phyloP scores from a whole-genome alignment of 2,888 invertebrate genomes.

The Sarcophaga variegata region DNA sequence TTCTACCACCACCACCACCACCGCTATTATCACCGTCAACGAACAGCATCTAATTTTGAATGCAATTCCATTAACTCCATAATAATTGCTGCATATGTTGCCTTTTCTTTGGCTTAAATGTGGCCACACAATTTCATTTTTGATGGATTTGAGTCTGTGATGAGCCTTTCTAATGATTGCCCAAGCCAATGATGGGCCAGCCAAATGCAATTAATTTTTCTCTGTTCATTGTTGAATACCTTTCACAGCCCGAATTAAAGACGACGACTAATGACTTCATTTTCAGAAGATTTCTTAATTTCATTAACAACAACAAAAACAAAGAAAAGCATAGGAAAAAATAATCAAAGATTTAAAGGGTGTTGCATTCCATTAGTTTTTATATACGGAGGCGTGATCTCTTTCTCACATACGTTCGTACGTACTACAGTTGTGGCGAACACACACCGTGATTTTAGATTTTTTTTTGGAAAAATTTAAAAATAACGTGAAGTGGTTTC shows the following conservation, averaged over 20 bases:
- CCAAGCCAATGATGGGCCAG: conserved; percentile 53
- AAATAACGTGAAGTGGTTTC: background rate
- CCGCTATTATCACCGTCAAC: conserved; percentile 17
- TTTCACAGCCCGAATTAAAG: conserved; percentile 17
- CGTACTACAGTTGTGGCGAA: background rate
- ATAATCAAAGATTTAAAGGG: conserved; percentile 37
- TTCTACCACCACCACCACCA: conserved; percentile 36
- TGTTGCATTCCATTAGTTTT: conserved; percentile 57
- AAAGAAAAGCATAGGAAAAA: no score
- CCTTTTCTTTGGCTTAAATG: conserved; percentile 7
- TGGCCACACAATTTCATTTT: conserved; percentile 39
- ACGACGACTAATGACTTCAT: conserved; percentile 64
- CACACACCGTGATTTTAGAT: conserved; percentile 44
- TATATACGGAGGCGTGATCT: conserved; percentile 44
- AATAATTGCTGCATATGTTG: conserved; percentile 45
- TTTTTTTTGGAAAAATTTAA: background rate
- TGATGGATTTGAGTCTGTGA: conserved; percentile 61
- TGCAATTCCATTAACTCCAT: conserved; percentile 25
- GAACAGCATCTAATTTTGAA: conserved; percentile 6
- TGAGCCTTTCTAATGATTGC: no score
- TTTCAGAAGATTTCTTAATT: conserved; percentile 51
- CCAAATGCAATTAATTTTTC: conserved; percentile 67
- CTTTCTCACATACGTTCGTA: conserved; percentile 16
- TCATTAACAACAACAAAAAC: conserved; percentile 18
- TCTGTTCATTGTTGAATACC: conserved; percentile 22